Conservation (phyloP, 2,888 invertebrate genomes). For the Sminthurides aquaticus region DNA sequence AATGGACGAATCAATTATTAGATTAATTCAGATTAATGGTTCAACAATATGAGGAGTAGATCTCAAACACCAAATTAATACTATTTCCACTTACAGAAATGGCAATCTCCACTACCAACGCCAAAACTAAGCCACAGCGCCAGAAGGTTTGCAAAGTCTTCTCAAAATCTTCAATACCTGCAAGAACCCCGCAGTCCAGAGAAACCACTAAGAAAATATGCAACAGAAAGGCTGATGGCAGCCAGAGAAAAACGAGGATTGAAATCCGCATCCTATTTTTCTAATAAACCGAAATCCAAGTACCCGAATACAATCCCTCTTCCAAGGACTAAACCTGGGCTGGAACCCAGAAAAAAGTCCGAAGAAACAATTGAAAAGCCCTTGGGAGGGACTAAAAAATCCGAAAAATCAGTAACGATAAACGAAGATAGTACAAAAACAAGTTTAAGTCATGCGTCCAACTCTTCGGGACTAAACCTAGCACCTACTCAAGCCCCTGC, state of each 20-base stretch:
- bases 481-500: neutral
- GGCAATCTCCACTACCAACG: conserved; percentile 22
- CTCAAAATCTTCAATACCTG: neutral
- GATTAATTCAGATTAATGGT: neutral
- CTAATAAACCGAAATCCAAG: neutral
- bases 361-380: neutral
- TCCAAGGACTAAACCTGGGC: neutral
- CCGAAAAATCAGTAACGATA: neutral
- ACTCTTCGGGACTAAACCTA: neutral
- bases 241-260: neutral
- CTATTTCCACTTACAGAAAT: neutral
- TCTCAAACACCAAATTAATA: neutral
- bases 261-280: neutral
- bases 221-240: neutral
- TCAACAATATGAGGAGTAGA: neutral
- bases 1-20: too few relatives aligned
- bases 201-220: conserved; percentile 1
- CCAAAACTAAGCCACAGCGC: conserved; percentile 35
- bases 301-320: neutral
- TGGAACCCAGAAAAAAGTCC: neutral
- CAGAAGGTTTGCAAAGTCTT: conserved; percentile 27
- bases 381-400: neutral
- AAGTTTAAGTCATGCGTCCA: neutral
- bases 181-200: neutral
- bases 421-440: neutral